Conservation (phyloP, 2,888 invertebrate species). For the Ectobius pallidus region DNA sequence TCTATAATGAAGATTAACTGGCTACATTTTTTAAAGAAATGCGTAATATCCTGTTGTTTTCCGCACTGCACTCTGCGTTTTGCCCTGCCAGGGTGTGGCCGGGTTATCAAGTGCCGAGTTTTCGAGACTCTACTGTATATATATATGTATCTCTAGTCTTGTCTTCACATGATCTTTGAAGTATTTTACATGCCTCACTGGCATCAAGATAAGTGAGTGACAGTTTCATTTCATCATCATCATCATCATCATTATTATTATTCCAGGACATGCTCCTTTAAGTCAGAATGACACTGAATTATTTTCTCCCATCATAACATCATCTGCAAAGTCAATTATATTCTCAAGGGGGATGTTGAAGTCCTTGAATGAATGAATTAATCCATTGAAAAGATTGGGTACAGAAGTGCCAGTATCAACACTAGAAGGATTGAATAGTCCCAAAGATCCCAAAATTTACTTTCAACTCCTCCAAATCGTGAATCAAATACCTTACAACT, state of each 20-base stretch:
- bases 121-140: too few species aligned
- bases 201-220: conserved; percentile 50
- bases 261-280: conserved; percentile 42
- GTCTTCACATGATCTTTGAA: conserved; percentile 48
- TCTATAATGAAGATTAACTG: too few species aligned
- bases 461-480: not conserved
- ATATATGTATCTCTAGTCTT: too few species aligned
- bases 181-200: conserved; percentile 47
- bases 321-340: too few species aligned
- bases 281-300: conserved; percentile 48
- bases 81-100: too few species aligned
- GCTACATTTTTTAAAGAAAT: too few species aligned
- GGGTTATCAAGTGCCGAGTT: too few species aligned
- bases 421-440: not conserved
- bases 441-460: not conserved
- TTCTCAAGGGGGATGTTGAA: conserved; percentile 47
- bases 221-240: too few species aligned
- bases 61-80: too few species aligned
- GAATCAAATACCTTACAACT: not conserved
- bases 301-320: conserved; percentile 47
- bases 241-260: conserved; percentile 47
- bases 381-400: not conserved
- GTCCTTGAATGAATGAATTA: conserved; percentile 42
- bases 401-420: not conserved
- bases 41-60: too few species aligned